Conservation (phyloP, 2,888 invertebrate genomes). For the Agrilus cyanescens region DNA sequence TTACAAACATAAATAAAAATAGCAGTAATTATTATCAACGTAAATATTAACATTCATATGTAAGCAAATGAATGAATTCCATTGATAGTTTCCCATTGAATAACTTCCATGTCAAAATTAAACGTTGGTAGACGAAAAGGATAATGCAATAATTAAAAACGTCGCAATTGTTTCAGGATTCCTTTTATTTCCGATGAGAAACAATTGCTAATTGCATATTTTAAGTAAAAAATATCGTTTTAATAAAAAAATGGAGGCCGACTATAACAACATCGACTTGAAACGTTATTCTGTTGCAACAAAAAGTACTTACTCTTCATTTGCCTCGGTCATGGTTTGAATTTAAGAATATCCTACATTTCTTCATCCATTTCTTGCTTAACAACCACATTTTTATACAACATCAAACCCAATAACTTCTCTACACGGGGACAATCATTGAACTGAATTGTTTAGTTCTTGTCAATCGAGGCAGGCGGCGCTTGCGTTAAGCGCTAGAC, state of each 20-base stretch:
- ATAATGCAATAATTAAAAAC: background rate
- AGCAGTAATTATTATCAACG: too few relatives aligned
- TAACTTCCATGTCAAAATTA: slow-evolving; percentile 19
- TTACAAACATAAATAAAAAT: too few relatives aligned
- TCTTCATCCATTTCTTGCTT: slow-evolving; percentile 20
- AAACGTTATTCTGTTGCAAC: slow-evolving; percentile 9
- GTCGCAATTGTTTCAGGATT: too few relatives aligned
- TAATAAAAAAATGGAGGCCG: slow-evolving; percentile 17
- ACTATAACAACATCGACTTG: slow-evolving; percentile 10
- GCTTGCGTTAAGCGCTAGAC: slow-evolving; percentile 3
- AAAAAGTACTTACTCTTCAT: slow-evolving; percentile 19
- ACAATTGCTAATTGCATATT: slow-evolving; percentile 1
- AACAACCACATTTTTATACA: slow-evolving; percentile 35
- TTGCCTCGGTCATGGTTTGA: slow-evolving; percentile 21
- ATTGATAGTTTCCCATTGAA: slow-evolving; percentile 26
- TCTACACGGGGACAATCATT: slow-evolving; percentile 34
- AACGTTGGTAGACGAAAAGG: slow-evolving; percentile 7
- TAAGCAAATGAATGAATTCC: slow-evolving; percentile 25
- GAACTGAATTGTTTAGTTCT: slow-evolving; percentile 29
- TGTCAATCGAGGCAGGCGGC: slow-evolving; percentile 4
- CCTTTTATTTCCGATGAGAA: slow-evolving; percentile 6
- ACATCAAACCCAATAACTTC: slow-evolving; percentile 34
- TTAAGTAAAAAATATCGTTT: background rate
- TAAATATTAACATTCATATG: slow-evolving; percentile 22
- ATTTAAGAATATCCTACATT: slow-evolving; percentile 18